phyloP scores from a whole-genome alignment of 2,113 vertebrate genomes.

The Colistium nudipinnis region DNA sequence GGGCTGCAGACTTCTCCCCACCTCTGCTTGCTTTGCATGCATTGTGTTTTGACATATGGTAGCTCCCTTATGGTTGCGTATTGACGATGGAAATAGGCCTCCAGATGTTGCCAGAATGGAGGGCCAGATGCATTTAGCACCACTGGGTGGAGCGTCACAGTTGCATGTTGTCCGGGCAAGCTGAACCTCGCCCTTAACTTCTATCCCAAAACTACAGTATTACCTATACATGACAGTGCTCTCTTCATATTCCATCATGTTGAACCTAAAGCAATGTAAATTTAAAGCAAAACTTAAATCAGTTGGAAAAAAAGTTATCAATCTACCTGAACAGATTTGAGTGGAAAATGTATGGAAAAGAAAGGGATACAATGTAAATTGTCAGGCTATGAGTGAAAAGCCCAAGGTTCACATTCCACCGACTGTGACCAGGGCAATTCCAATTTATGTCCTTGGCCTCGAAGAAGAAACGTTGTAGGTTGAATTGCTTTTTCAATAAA shows the following conservation, averaged over 20 bases:
- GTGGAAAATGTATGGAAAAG: slow-evolving; percentile 15
- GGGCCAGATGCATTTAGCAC: slow-evolving; percentile 74
- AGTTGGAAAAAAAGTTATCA: slow-evolving; percentile 12
- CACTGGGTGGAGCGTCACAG: slow-evolving; percentile 58
- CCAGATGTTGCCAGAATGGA: slow-evolving; percentile 76
- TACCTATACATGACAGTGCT: neutral
- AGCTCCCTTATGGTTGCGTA: slow-evolving; percentile 69
- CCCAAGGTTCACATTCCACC: slow-evolving; percentile 41
- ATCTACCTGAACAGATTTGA: slow-evolving; percentile 13
- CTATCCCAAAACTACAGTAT: slow-evolving; percentile 17
- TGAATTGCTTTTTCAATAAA: slow-evolving; percentile 61
- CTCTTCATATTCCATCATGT: neutral
- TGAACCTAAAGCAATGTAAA: neutral
- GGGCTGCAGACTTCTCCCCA: neutral
- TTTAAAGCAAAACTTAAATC: slow-evolving; percentile 16
- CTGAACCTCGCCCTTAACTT: slow-evolving; percentile 56
- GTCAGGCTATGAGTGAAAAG: slow-evolving; percentile 31
- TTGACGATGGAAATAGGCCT: slow-evolving; percentile 59
- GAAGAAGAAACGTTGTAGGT: slow-evolving; percentile 41
- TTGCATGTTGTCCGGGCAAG: slow-evolving; percentile 45
- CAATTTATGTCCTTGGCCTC: slow-evolving; percentile 51
- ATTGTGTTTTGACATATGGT: slow-evolving; percentile 70
- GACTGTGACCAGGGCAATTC: slow-evolving; percentile 22
- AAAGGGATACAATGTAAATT: slow-evolving; percentile 47
- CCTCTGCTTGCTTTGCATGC: slow-evolving; percentile 58